Base-by-base conservation (phyloP, 1,140 invertebrate genomes). In the Procambarus virginalis region DNA sequence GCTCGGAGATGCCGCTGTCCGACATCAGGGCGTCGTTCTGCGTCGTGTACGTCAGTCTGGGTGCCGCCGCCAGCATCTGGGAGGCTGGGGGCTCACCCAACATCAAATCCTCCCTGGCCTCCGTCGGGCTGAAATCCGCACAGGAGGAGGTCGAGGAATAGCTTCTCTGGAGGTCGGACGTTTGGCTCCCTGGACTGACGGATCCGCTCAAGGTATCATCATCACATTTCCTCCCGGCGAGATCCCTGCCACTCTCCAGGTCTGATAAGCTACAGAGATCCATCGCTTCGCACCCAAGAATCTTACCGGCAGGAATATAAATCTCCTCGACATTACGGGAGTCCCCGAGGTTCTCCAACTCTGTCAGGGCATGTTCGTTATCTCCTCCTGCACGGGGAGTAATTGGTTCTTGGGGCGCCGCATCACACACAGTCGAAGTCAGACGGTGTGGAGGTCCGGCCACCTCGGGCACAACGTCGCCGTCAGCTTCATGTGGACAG, bases 1-100 rank as follows among this genome's bases (percentile, higher is more conserved):
- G 70, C 76, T 89, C 88, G 9, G 81, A 89, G 12, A 89, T 84
- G 45, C 88, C 88, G 20, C 88, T 89, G 75, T 89, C 88, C 4
- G 88, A 84, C 88, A 89, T 77, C 9, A 89, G 55, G n/a, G 88
- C 84, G 45, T 89, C 88, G 60, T 34, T 75, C 51, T 45, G 51
- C 17, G 10, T 55, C 48, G 55, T 82, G 64, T 75, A 34, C 34
- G 45, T 58, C 14, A 22, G 9, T 48, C n/a, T 46, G 48, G 78
- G 58, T 46, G 34, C 51, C 77, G 12, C 22, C 10, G n/a, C 6
- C 14, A 51, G 2, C n/a, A 48, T 58, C 51, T 6, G 34, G 22
- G 34, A 12, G 22, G 0, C 1, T 8, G 20, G 3, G 2, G 58
- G 80, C 4, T 20, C 17, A 17, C 60, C 17, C n/a, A 84, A 73